Evolutionary conservation across 2,797 vertebrate species (phyloP).

Genomic region (Periparus ater): DNA sequence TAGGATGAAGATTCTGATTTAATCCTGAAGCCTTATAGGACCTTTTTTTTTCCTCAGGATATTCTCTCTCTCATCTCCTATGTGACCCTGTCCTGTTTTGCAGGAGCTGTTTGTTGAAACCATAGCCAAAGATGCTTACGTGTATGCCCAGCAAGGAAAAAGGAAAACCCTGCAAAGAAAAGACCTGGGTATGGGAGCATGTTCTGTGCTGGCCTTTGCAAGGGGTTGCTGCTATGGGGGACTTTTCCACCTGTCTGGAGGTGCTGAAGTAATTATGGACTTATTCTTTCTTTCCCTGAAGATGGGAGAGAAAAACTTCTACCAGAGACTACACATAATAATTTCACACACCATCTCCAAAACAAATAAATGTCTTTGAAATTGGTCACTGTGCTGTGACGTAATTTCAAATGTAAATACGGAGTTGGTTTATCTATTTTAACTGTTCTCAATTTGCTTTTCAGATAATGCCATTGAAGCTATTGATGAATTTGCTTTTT

Average conservation of each 20-base stretch:
- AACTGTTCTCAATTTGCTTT: slow-evolving; percentile 18
- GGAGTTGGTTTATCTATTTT: neutral
- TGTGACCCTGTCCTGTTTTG: neutral
- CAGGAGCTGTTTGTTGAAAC: slow-evolving; percentile 97
- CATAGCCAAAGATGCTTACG: slow-evolving; percentile 92
- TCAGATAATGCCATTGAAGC: slow-evolving; percentile 96
- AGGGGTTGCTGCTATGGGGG: neutral
- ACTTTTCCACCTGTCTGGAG: neutral
- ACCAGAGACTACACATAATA: neutral
- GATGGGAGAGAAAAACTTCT: neutral
- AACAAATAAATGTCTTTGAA: neutral
- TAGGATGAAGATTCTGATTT: neutral
- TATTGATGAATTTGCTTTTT: slow-evolving; percentile 95
- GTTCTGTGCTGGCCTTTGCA: neutral
- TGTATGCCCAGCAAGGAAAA: slow-evolving; percentile 93
- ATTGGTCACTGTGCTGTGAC: neutral
- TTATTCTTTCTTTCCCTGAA: neutral
- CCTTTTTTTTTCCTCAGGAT: neutral
- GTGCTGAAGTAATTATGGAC: neutral
- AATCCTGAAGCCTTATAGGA: neutral
- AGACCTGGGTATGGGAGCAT: slow-evolving; percentile 83
- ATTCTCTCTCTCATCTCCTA: neutral
- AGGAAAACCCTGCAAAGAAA: slow-evolving; percentile 96
- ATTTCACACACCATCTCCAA: neutral
- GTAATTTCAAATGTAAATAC: neutral